Percentiles rank a stretch among this genome's conserved stretches.
Conservation (phyloP, 37 sponge, comb jelly and placozoan species). For the Oscarella lobularis region DNA sequence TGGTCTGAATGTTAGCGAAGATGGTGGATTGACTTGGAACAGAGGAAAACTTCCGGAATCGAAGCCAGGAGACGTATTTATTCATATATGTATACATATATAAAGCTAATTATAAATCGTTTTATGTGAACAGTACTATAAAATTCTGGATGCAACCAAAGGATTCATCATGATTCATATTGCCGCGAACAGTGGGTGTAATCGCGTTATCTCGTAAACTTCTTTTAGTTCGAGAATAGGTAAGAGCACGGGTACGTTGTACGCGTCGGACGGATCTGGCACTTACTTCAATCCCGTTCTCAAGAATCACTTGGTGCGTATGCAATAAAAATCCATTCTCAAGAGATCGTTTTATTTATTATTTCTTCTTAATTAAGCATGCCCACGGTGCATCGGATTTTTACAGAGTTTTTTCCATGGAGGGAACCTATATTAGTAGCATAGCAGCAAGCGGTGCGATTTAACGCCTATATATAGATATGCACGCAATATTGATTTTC, state of each 20-base stretch:
- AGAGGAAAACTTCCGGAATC: neutral
- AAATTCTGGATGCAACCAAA: neutral
- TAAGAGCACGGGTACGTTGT: neutral
- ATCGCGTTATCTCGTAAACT: too few species aligned
- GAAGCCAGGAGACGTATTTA: neutral
- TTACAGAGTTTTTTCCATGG: neutral
- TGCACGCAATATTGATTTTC: too few species aligned
- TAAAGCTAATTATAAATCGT: neutral
- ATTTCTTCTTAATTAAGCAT: neutral
- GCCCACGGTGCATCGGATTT: neutral
- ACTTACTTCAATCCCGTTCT: neutral
- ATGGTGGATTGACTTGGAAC: neutral
- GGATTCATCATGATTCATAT: neutral
- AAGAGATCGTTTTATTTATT: neutral
- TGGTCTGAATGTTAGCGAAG: neutral
- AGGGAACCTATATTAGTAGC: neutral
- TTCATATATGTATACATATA: neutral
- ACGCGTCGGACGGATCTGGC: neutral
- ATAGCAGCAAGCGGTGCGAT: neutral
- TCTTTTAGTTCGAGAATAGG: too few species aligned
- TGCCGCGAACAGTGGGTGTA: too few species aligned
- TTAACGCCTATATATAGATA: neutral
- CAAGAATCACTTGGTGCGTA: neutral
- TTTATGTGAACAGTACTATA: neutral
- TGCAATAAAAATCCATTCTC: neutral